These are phyloP conservation scores for Cephus rjabovi DNA, from an alignment of 2,888 invertebrate species.

Conservation along the genomic window DNA sequence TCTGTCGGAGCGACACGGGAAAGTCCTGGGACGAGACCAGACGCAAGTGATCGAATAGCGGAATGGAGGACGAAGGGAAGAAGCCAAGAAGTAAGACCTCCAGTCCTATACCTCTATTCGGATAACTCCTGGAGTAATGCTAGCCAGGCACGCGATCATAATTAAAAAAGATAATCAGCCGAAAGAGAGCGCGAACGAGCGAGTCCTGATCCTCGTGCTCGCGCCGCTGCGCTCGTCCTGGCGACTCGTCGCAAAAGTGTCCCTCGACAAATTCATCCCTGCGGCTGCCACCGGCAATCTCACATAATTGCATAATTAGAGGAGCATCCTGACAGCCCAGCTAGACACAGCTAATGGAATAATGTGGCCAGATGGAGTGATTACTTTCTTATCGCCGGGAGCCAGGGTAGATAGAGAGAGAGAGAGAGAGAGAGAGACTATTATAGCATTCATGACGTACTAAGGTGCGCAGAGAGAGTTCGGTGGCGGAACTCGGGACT, in stretches of 20 bases:
- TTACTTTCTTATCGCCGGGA: slow-evolving; percentile 52
- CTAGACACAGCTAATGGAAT: slow-evolving; percentile 43
- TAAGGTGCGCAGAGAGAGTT: background rate
- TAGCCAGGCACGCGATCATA: slow-evolving; percentile 40
- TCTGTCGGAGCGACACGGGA: background rate
- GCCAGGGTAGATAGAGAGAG: slow-evolving; percentile 31
- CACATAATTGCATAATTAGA: slow-evolving; percentile 7
- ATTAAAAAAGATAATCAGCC: slow-evolving; percentile 41
- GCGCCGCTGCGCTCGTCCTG: background rate
- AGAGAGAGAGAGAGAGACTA: slow-evolving; percentile 29
- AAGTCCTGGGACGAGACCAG: background rate
- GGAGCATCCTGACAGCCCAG: slow-evolving; percentile 5
- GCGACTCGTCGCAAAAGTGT: too few relatives aligned
- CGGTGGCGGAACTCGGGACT: background rate
- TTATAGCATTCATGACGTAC: slow-evolving; percentile 49
- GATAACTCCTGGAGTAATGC: slow-evolving; percentile 20
- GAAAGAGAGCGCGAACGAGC: slow-evolving; percentile 7
- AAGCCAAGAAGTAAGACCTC: too few relatives aligned
- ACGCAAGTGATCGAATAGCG: background rate
- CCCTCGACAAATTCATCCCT: background rate
- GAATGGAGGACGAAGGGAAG: background rate
- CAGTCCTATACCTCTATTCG: background rate
- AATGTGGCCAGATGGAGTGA: slow-evolving; percentile 49
- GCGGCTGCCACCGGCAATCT: background rate
- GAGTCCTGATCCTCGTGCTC: slow-evolving; percentile 23